A percentile compares a stretch with the other conserved stretches of the same genome.
phyloP scores from a whole-genome alignment of 1,140 invertebrate genomes.

The Arctopsyche grandis region DNA sequence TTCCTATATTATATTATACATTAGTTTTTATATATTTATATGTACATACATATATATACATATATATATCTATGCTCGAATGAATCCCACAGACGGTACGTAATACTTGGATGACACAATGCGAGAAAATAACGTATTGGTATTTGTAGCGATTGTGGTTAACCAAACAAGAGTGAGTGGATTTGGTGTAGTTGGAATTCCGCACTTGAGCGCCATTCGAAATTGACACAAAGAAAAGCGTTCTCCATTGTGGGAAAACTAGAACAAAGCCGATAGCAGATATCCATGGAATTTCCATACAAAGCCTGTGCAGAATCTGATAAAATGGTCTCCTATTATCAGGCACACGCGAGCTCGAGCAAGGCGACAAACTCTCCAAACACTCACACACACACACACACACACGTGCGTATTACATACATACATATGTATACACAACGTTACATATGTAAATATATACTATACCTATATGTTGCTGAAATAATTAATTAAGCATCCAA shows the following conservation, averaged over 20 bases:
- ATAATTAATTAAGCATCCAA: no score
- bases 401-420: no score
- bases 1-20: no score
- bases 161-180: background rate
- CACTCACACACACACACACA: no score
- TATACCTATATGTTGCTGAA: no score
- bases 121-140: background rate
- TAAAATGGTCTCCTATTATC: constrained; percentile 2
- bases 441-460: no score
- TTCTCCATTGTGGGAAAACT: background rate
- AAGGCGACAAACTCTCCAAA: background rate
- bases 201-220: background rate
- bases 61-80: no score
- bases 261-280: constrained; percentile 27
- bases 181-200: background rate
- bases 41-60: no score
- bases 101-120: background rate
- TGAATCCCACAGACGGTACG: background rate
- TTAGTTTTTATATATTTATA: no score
- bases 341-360: background rate
- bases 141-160: constrained; percentile 5
- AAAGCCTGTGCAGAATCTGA: constrained; percentile 17
- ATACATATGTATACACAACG: no score
- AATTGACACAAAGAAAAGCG: constrained; percentile 19
- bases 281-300: constrained; percentile 24